Percentiles rank a stretch among this genome's conserved stretches.
These are phyloP conservation scores for Meles meles DNA, from an alignment of 2,113 vertebrate genomes.

Conservation along the genomic window DNA sequence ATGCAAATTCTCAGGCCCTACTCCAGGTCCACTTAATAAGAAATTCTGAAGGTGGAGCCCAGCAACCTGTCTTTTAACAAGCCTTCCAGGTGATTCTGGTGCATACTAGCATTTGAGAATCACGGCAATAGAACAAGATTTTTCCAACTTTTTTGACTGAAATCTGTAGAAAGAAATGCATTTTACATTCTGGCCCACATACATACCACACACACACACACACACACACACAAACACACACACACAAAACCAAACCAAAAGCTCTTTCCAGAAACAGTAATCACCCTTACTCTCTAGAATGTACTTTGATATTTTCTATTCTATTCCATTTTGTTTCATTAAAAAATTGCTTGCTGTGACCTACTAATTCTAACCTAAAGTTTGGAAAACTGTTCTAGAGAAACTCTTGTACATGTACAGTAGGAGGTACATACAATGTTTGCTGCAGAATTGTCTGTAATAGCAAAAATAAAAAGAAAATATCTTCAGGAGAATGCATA, in stretches of 20 bases:
- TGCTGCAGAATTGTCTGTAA: constrained; percentile 13
- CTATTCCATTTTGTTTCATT: neutral
- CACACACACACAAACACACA: neutral
- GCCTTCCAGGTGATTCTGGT: neutral
- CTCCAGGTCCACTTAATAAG: neutral
- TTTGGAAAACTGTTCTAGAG: constrained; percentile 16
- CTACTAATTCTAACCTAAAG: constrained; percentile 1
- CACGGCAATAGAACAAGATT: neutral
- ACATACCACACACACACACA: neutral
- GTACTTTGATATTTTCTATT: constrained; percentile 9
- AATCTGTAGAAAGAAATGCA: constrained; percentile 12
- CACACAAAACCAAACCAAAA: neutral
- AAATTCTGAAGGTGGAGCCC: neutral
- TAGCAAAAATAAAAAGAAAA: constrained; percentile 21
- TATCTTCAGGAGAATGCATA: constrained; percentile 39
- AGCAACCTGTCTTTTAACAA: constrained; percentile 41
- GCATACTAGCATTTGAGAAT: neutral
- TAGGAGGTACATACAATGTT: neutral
- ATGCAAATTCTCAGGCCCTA: constrained; percentile 20
- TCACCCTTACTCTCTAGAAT: neutral
- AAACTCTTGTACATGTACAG: neutral
- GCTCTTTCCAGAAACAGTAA: constrained; percentile 12
- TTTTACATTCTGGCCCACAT: neutral
- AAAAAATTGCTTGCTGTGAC: neutral
- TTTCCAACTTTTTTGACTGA: neutral